Percentiles rank a stretch among this genome's conserved stretches.
These are phyloP conservation scores for Nemoura dubitans DNA, from an alignment of 2,888 invertebrate species.

Conservation along the genomic window DNA sequence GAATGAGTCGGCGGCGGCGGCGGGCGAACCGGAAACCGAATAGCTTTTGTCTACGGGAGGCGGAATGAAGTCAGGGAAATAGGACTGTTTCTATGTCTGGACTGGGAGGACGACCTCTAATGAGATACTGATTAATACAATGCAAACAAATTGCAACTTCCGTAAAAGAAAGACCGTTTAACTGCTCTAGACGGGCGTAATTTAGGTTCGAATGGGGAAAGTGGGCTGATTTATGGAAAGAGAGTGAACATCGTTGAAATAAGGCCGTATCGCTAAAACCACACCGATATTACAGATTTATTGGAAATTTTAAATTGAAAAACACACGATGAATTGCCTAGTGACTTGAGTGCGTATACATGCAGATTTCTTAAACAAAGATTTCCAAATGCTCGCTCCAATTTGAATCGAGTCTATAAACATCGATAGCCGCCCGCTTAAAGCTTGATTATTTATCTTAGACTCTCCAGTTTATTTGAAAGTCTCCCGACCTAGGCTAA, in stretches of 20 bases:
- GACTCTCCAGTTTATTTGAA: not conserved
- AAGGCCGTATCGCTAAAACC: too few relatives aligned
- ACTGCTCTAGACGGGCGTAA: too few relatives aligned
- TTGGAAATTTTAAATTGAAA: not conserved
- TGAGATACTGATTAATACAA: slow-evolving; percentile 26
- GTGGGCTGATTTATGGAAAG: not conserved
- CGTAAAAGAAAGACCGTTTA: not conserved
- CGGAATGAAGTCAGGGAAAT: not conserved
- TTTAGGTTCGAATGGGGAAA: not conserved
- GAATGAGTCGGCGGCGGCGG: not conserved
- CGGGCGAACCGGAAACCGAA: not conserved
- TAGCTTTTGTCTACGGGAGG: not conserved
- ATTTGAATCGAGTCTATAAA: not conserved
- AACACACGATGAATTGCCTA: not conserved
- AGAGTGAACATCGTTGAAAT: not conserved
- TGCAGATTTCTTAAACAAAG: not conserved
- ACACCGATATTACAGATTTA: not conserved
- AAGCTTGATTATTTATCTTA: not conserved
- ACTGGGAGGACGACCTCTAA: not conserved
- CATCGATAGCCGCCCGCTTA: not conserved
- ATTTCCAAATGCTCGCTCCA: not conserved
- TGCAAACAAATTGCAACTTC: not conserved
- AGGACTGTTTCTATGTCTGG: not conserved
- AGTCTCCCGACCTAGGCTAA: not conserved
- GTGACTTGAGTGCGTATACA: not conserved